Conservation (phyloP, 2,797 vertebrate species). For the Morelia viridis region DNA sequence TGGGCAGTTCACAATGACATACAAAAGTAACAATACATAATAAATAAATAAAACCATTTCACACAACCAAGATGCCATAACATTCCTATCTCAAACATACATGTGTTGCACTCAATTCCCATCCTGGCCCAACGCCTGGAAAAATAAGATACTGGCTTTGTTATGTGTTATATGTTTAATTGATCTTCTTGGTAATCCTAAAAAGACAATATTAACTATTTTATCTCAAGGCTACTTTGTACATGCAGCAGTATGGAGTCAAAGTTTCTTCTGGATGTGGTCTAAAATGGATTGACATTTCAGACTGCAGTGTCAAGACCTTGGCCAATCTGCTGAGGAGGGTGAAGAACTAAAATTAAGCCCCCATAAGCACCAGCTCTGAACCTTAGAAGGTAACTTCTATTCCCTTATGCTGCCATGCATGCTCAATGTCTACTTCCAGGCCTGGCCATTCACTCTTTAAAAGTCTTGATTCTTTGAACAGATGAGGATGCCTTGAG, state of each 20-base stretch:
- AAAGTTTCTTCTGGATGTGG: neutral
- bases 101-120: neutral
- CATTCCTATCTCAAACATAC: neutral
- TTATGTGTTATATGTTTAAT: neutral
- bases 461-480: neutral
- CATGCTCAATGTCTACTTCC: neutral
- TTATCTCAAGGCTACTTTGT: neutral
- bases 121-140: neutral
- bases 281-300: neutral
- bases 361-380: neutral
- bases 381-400: too few relatives aligned
- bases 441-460: neutral
- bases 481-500: neutral
- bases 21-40: neutral
- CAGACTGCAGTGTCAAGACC: neutral
- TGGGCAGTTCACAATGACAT: neutral
- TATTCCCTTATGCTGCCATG: neutral
- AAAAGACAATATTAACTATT: neutral
- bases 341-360: neutral
- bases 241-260: neutral
- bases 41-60: neutral
- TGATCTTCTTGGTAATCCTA: neutral
- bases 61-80: neutral
- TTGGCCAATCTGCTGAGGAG: neutral
- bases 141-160: neutral